These are phyloP conservation scores for Prunella himalayana DNA, from an alignment of 2,113 vertebrate species.

Conservation along the genomic window DNA sequence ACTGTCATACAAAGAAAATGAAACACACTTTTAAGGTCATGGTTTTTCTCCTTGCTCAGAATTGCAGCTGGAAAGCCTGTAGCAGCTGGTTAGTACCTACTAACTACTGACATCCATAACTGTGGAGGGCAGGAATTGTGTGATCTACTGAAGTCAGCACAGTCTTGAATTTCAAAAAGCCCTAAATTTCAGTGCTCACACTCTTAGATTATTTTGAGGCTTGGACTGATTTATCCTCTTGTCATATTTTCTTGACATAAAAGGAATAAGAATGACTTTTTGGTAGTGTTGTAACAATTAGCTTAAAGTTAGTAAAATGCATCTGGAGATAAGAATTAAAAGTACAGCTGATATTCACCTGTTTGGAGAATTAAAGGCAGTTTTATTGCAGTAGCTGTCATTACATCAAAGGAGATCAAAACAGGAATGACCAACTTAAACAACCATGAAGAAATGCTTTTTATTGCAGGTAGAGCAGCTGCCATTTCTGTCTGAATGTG, in stretches of 20 bases:
- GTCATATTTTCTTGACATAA: not conserved
- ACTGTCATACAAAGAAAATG: not conserved
- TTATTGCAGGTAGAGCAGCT: not conserved
- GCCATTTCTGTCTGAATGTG: not conserved
- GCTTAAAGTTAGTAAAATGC: not conserved
- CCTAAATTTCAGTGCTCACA: not conserved
- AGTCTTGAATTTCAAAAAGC: not conserved
- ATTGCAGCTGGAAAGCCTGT: not conserved
- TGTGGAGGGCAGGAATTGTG: not conserved
- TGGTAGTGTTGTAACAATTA: not conserved
- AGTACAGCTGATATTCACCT: not conserved
- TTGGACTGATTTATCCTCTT: not conserved
- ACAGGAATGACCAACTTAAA: not conserved
- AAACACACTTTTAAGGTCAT: not conserved
- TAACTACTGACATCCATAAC: not conserved
- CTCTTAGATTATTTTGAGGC: not conserved
- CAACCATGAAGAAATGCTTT: not conserved
- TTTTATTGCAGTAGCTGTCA: not conserved
- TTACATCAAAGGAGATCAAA: not conserved
- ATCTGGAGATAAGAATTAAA: not conserved
- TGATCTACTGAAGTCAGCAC: not conserved
- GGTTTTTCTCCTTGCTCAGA: not conserved
- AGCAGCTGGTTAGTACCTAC: not conserved
- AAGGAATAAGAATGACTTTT: not conserved
- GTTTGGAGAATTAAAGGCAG: not conserved